These are phyloP conservation scores for Chrysemys picta DNA, from an alignment of 2,113 vertebrate species.

Conservation along the genomic window DNA sequence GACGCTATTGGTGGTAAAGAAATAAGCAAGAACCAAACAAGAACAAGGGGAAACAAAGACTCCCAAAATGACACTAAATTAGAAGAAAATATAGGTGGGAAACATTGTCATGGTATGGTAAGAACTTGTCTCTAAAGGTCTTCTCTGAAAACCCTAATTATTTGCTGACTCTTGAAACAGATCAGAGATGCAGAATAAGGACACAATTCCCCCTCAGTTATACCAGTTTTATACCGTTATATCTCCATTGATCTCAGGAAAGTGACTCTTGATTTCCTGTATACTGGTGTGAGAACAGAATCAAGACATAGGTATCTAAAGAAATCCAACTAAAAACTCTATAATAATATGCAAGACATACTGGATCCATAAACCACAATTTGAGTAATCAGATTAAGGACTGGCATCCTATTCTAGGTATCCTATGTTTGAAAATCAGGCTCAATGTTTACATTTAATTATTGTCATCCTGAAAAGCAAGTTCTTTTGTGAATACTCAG, in stretches of 20 bases:
- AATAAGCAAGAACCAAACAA: neutral
- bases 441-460: neutral
- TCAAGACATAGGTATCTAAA: neutral
- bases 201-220: neutral
- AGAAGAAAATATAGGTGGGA: neutral
- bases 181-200: neutral
- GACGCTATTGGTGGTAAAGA: neutral
- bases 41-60: neutral
- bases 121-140: neutral
- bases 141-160: neutral
- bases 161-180: neutral
- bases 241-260: neutral
- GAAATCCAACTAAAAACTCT: neutral
- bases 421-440: neutral
- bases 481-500: neutral
- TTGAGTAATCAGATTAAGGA: neutral
- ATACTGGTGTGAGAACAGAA: neutral
- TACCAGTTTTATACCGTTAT: neutral
- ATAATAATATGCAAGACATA: neutral
- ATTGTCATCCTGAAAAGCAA: neutral
- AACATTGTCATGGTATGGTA: neutral
- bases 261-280: neutral
- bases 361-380: neutral
- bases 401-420: accelerated
- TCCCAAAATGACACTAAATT: neutral